Conservation (phyloP, 2,113 vertebrate genomes). For the Coreoperca whiteheadi region DNA sequence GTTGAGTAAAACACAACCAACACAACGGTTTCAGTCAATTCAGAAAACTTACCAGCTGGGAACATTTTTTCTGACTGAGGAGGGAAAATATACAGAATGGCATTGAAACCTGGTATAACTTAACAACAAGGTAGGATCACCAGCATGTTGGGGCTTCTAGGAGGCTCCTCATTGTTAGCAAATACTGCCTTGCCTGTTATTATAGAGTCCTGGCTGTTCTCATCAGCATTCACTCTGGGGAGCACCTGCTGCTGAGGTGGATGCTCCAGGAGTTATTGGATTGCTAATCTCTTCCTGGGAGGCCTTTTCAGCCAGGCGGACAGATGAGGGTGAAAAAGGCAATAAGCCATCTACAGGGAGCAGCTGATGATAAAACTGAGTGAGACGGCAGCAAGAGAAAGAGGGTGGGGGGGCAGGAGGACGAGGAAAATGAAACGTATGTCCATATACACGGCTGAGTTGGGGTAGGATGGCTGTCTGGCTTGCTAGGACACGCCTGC, state of each 20-base stretch:
- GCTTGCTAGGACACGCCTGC: slow-evolving; percentile 40
- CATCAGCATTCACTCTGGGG: slow-evolving; percentile 78
- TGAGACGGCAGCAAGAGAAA: slow-evolving; percentile 32
- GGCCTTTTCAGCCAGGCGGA: slow-evolving; percentile 74
- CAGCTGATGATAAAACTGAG: slow-evolving; percentile 73
- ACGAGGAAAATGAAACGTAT: slow-evolving; percentile 15
- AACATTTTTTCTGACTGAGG: not conserved
- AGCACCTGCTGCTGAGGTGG: slow-evolving; percentile 73
- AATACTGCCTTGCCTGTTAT: slow-evolving; percentile 61
- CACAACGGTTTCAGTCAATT: not conserved
- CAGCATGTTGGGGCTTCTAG: slow-evolving; percentile 19
- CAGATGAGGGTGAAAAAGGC: slow-evolving; percentile 73
- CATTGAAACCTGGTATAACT: slow-evolving; percentile 1
- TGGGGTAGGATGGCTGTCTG: slow-evolving; percentile 32
- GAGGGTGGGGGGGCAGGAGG: no score
- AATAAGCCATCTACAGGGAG: slow-evolving; percentile 75
- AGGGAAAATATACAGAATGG: not conserved
- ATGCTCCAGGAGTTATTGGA: slow-evolving; percentile 78
- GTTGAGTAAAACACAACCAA: not conserved
- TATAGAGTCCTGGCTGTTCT: slow-evolving; percentile 59
- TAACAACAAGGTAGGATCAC: slow-evolving; percentile 16
- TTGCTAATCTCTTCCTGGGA: slow-evolving; percentile 83
- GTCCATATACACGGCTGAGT: slow-evolving; percentile 31
- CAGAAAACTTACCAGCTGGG: not conserved
- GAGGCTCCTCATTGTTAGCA: slow-evolving; percentile 36